These are phyloP conservation scores for Ceratina australensis DNA, from an alignment of 1,140 invertebrate species.

Conservation along the genomic window DNA sequence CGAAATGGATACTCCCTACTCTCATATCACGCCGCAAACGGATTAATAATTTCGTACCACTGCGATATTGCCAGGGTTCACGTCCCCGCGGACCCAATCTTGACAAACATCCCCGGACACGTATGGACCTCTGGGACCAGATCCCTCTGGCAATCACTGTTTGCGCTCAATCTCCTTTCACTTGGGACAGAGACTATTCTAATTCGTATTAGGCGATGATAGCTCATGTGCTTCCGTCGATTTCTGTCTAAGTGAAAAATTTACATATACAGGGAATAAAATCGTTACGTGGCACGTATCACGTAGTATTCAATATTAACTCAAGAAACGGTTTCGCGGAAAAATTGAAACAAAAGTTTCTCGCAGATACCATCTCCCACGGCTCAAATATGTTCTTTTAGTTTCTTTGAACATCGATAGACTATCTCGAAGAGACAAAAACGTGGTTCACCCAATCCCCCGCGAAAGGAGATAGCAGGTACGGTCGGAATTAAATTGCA, in stretches of 20 bases:
- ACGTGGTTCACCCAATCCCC: neutral
- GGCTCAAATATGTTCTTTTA: too few relatives aligned
- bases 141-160: neutral
- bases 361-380: neutral
- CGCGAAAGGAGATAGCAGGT: neutral
- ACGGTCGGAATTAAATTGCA: slow-evolving; percentile 58
- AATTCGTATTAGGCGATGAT: neutral
- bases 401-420: neutral
- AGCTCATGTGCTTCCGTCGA: neutral
- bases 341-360: neutral
- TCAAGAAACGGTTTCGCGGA: neutral
- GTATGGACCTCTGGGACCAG: neutral
- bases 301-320: neutral
- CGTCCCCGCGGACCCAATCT: neutral
- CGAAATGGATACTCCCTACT: neutral
- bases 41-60: slow-evolving; percentile 43
- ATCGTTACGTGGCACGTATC: too few relatives aligned
- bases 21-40: slow-evolving; percentile 9
- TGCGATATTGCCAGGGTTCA: slow-evolving; percentile 16
- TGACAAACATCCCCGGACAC: slow-evolving; percentile 21
- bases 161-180: neutral
- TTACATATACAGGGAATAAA: neutral
- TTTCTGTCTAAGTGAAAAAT: neutral
- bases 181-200: neutral
- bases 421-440: neutral